Conservation (phyloP, 2,797 vertebrate species). For the Tachyglossus aculeatus region DNA sequence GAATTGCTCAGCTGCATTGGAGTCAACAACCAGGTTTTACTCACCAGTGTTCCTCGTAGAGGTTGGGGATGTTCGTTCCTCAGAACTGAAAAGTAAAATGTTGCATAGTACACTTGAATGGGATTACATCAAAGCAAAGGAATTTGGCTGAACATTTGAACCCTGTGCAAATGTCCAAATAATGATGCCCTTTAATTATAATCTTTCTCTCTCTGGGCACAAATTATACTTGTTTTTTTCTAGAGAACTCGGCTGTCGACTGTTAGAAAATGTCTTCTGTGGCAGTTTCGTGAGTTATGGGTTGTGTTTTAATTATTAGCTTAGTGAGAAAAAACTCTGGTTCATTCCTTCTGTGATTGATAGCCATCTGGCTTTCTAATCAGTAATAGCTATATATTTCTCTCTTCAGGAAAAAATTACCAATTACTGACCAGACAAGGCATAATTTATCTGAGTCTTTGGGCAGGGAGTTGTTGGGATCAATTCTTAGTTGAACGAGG, state of each 20-base stretch:
- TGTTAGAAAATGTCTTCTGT: background rate
- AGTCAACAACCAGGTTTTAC: no score
- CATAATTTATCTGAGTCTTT: conserved; percentile 37
- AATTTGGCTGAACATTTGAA: no score
- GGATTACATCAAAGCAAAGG: no score
- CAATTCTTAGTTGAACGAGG: conserved; percentile 1
- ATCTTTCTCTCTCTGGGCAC: background rate
- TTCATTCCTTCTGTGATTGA: conserved; percentile 2
- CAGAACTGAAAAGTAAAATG: no score
- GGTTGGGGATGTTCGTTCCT: no score
- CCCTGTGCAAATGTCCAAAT: background rate
- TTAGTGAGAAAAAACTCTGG: background rate
- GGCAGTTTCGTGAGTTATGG: background rate
- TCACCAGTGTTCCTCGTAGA: no score
- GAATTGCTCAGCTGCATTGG: no score
- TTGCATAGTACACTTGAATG: no score
- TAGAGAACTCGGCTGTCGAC: rapidly evolving
- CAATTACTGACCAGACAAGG: background rate
- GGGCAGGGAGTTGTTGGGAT: conserved; percentile 12
- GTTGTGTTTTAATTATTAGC: background rate
- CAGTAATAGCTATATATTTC: conserved; percentile 19
- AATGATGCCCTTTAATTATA: background rate
- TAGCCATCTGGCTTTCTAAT: conserved; percentile 6
- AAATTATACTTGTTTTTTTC: conserved; percentile 2
- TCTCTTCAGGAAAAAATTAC: conserved; percentile 27